phyloP scores from a whole-genome alignment of 2,113 vertebrate genomes.

The Irena cyanogastra region DNA sequence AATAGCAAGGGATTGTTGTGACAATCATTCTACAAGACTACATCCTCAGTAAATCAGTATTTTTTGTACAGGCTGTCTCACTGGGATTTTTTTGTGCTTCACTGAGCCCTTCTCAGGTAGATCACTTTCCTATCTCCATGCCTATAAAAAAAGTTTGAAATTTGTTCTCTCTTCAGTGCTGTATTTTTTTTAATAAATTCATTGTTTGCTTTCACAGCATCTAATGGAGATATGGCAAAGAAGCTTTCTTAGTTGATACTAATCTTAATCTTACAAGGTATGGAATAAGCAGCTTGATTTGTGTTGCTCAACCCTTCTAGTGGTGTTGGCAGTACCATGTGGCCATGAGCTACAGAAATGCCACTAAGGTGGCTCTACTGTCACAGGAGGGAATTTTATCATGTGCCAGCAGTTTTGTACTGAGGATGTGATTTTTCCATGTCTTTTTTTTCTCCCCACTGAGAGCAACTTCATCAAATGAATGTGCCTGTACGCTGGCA shows the following conservation, averaged over 20 bases:
- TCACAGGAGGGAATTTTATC: neutral
- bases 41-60: neutral
- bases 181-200: neutral
- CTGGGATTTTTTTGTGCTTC: neutral
- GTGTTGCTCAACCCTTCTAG: neutral
- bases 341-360: neutral
- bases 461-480: neutral
- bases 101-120: neutral
- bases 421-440: neutral
- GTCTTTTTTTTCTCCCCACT: rapidly evolving
- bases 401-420: neutral
- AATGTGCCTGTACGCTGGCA: neutral
- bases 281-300: neutral
- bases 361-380: neutral
- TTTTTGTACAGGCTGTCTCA: neutral
- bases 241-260: neutral
- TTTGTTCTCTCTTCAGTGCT: neutral
- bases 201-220: neutral
- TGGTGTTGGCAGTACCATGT: neutral
- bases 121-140: neutral
- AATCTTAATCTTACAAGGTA: neutral
- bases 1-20: neutral
- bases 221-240: rapidly evolving
- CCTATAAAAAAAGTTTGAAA: neutral
- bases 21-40: neutral